Evolutionary conservation across 2,113 vertebrate species (phyloP), one percentile per base, ranked within the genome.

Genomic region (Chloropsis hardwickii): DNA sequence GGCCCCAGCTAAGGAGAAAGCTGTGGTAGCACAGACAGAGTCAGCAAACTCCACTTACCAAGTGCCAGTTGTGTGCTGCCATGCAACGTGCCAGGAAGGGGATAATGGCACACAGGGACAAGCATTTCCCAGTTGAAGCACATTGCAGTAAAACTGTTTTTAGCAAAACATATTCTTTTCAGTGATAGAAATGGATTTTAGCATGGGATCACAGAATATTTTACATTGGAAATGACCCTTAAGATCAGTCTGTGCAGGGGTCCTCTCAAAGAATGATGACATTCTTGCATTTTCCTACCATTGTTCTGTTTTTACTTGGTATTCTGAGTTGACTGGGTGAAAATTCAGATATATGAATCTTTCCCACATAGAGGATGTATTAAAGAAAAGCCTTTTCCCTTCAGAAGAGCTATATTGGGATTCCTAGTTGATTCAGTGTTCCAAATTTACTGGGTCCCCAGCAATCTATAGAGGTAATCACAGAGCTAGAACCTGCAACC

Each of bases 111-210:
- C 0, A 39, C 7, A 58, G 35, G 8, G 33, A 7, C 17, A 56
- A 53, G 22, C 33, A 64, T 67, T 86, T 91, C 29, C 24, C 53
- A 71, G 24, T 9, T 71, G 81, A 87, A 74, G 8, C 40, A 67
- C 9, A 14, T 25, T 54, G 14, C 1, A 3, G 12, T 51, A 44
- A 72, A 80, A 53, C 5, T 7, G 27, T n/a, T 24, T 74, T 71
- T 69, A 51, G 56, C 0, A 1, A 79, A 64, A 12, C 3, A 11
- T 6, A 2, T 51, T 14, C 13, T 93, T 47, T 71, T 12, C n/a
- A 60, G 45, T 27, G 29, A 69, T 33, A 62, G 7, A 60, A 29
- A 35, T 21, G 9, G 10, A 21, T 67, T 25, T 82, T 51, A 40
- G n/a, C 13, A 12, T 1, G 27, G 21, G 51, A 58, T 40, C n/a